Evolutionary conservation across 2,113 vertebrate genomes (phyloP).

Genomic region (Myotis brandtii): DNA sequence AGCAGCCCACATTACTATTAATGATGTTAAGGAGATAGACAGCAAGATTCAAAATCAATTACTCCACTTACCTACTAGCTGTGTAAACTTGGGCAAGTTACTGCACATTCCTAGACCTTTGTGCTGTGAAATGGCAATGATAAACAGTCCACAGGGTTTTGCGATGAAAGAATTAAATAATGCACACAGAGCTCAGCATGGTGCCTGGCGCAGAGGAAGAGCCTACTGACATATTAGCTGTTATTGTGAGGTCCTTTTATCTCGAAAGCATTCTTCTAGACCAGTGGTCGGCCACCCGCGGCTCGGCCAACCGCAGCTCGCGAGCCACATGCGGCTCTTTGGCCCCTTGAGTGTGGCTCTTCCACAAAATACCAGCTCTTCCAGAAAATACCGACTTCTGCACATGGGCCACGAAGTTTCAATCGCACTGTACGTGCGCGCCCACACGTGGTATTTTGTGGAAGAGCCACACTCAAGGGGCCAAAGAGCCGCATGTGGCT

Average conservation of each 20-base stretch:
- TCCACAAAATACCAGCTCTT: too few species aligned
- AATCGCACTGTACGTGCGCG: too few species aligned
- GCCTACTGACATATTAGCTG: background rate
- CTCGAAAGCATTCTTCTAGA: background rate
- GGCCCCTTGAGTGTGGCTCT: too few species aligned
- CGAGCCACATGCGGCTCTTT: too few species aligned
- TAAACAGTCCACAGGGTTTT: background rate
- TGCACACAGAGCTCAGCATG: background rate
- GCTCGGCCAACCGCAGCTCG: too few species aligned
- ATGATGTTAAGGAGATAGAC: background rate
- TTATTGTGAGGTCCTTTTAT: background rate
- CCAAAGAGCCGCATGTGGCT: too few species aligned
- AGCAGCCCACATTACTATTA: background rate
- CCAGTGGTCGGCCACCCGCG: too few species aligned
- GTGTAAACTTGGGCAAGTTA: background rate
- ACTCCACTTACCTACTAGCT: background rate
- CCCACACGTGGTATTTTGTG: too few species aligned
- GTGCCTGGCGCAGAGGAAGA: background rate
- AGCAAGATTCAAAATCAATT: background rate
- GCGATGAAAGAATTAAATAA: slow-evolving; percentile 42
- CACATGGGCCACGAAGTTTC: too few species aligned
- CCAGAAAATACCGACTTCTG: too few species aligned
- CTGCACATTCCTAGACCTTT: background rate
- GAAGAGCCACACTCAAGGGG: too few species aligned
- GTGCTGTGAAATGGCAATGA: background rate